phyloP scores from a whole-genome alignment of 2,113 vertebrate genomes.

The Uropsilus gracilis region DNA sequence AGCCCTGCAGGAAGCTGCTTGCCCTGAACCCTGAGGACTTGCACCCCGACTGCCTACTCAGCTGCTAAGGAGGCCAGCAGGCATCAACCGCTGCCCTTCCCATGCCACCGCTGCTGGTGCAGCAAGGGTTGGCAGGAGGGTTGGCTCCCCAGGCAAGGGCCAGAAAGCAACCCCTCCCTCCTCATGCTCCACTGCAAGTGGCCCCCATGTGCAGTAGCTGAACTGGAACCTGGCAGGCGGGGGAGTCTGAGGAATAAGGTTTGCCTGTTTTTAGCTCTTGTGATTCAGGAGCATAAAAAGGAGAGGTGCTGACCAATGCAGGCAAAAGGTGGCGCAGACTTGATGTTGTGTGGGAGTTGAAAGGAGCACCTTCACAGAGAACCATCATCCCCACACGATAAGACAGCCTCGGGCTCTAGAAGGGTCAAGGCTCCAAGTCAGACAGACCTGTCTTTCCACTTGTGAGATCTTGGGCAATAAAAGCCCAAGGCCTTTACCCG shows the following conservation, averaged over 20 bases:
- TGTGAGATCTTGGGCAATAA: neutral
- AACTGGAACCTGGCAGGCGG: neutral
- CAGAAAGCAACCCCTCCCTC: neutral
- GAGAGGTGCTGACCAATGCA: neutral
- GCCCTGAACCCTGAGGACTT: neutral
- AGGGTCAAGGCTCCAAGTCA: neutral
- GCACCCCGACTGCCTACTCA: neutral
- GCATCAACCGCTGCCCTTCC: accelerated
- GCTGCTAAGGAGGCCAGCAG: neutral
- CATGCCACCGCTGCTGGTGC: accelerated
- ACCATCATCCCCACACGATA: neutral
- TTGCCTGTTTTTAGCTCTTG: neutral
- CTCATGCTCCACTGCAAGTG: neutral
- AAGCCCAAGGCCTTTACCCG: neutral
- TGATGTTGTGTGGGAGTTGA: neutral
- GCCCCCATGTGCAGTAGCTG: neutral
- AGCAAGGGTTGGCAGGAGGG: no score
- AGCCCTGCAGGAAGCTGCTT: neutral
- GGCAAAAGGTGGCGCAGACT: neutral
- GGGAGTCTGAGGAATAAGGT: neutral
- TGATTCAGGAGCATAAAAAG: neutral
- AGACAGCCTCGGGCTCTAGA: neutral
- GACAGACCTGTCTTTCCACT: neutral
- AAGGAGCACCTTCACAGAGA: neutral
- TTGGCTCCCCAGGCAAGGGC: neutral